Conservation (phyloP, 2,888 invertebrate genomes). For the Sarcophaga carnaria region DNA sequence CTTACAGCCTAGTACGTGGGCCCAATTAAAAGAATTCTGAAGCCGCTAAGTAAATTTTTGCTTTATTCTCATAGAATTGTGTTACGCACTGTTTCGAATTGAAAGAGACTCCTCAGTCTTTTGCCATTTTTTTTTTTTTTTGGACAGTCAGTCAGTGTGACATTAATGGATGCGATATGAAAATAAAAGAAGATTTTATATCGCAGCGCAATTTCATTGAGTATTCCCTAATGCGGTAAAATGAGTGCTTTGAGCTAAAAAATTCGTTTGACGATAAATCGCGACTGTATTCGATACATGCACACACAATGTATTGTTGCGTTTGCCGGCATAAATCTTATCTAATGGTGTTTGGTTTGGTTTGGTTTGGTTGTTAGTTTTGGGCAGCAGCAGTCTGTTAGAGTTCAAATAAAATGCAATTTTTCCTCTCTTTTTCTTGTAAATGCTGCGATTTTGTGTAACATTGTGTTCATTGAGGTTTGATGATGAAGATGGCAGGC, state of each 20-base stretch:
- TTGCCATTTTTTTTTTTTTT: too few species aligned
- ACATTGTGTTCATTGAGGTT: conserved; percentile 45
- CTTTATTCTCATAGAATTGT: too few species aligned
- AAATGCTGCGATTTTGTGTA: conserved; percentile 32
- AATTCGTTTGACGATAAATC: conserved; percentile 56
- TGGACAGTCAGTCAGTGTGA: too few species aligned
- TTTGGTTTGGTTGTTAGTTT: too few species aligned
- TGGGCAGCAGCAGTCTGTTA: conserved; percentile 14
- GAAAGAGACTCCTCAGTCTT: too few species aligned
- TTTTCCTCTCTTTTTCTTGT: conserved; percentile 41
- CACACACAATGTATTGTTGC: neutral
- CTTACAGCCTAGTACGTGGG: too few species aligned
- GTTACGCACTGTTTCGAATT: conserved; percentile 8
- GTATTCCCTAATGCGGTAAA: conserved; percentile 65
- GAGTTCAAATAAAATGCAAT: conserved; percentile 59
- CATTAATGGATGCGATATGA: too few species aligned
- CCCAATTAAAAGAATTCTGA: too few species aligned
- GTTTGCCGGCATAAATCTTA: too few species aligned
- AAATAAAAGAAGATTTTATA: too few species aligned
- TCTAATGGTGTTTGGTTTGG: too few species aligned
- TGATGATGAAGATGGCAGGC: conserved; percentile 10
- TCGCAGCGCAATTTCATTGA: neutral
- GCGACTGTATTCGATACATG: neutral
- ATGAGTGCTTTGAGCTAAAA: conserved; percentile 59
- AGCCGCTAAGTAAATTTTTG: too few species aligned